phyloP scores from a whole-genome alignment of 2,888 invertebrate genomes.

The Papilio gigon region DNA sequence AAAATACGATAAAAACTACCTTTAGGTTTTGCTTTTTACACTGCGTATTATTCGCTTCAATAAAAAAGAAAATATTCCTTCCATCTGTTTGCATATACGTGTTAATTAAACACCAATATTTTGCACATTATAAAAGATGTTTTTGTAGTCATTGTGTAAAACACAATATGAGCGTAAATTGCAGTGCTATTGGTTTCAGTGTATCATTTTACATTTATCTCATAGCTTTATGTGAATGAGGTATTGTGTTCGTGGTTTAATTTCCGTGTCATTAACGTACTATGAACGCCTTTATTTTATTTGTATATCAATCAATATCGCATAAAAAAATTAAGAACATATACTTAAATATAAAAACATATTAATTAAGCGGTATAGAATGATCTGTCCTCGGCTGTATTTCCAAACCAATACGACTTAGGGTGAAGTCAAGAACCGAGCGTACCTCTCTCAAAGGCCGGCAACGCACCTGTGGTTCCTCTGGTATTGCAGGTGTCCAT shows the following conservation, averaged over 20 bases:
- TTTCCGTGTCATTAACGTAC: not conserved
- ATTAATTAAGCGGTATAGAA: too few relatives aligned
- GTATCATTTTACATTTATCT: not conserved
- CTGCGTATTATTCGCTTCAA: not conserved
- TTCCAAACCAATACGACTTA: too few relatives aligned
- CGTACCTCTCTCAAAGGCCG: too few relatives aligned
- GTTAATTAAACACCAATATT: constrained; percentile 6
- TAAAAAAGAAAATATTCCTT: not conserved
- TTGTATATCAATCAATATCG: too few relatives aligned
- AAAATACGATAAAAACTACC: too few relatives aligned
- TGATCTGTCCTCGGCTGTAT: too few relatives aligned
- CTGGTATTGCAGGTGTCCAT: too few relatives aligned
- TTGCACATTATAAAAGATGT: not conserved
- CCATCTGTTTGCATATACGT: not conserved
- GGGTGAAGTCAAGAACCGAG: too few relatives aligned
- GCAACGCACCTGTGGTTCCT: too few relatives aligned
- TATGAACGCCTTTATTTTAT: not conserved
- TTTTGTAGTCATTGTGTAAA: not conserved
- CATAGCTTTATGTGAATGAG: constrained; percentile 6
- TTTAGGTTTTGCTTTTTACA: not conserved
- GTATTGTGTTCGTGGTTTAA: not conserved
- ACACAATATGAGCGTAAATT: constrained; percentile 5
- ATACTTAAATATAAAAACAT: too few relatives aligned
- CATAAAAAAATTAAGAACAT: not conserved
- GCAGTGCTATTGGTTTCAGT: not conserved